Percentiles rank a stretch among this genome's conserved stretches.
Evolutionary conservation across 2,888 invertebrate genomes (phyloP).

Genomic region (Drosophila anomalata): DNA sequence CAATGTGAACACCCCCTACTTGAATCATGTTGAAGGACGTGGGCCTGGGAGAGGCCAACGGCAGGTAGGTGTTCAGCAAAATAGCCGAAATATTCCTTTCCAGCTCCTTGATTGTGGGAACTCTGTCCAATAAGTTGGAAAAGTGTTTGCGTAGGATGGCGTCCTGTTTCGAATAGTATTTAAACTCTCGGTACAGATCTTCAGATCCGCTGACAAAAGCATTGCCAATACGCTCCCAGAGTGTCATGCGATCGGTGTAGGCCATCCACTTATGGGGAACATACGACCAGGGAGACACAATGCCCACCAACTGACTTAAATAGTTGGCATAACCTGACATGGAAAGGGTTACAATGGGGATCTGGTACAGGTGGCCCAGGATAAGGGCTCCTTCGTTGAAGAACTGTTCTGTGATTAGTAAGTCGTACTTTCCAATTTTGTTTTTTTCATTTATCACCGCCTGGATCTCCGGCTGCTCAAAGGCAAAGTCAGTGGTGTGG

Average conservation of each 20-base stretch:
- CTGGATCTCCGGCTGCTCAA: constrained; percentile 68
- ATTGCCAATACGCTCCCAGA: constrained; percentile 85
- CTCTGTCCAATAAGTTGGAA: constrained; percentile 49
- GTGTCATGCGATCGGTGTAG: constrained; percentile 84
- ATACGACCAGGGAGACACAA: constrained; percentile 83
- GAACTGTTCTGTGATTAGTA: constrained; percentile 82
- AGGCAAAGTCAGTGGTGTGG: constrained; percentile 68
- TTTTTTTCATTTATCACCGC: constrained; percentile 67
- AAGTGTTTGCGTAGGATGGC: constrained; percentile 72
- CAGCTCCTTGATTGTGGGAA: constrained; percentile 82
- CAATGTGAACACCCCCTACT: constrained; percentile 85
- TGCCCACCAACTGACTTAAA: constrained; percentile 82
- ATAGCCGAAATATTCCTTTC: constrained; percentile 83
- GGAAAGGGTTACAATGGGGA: constrained; percentile 80
- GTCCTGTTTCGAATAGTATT: constrained; percentile 76
- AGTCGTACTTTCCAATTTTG: constrained; percentile 81
- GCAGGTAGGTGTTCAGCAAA: constrained; percentile 84
- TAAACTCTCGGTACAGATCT: constrained; percentile 60
- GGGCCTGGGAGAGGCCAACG: constrained; percentile 82
- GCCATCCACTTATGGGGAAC: constrained; percentile 83
- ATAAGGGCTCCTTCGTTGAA: constrained; percentile 82
- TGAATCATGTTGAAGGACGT: constrained; percentile 83
- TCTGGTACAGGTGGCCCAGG: constrained; percentile 80
- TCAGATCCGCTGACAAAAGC: constrained; percentile 76
- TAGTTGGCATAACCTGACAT: constrained; percentile 82